A percentile compares a stretch with the other conserved stretches of the same genome.
These are phyloP conservation scores for Therioaphis trifolii DNA, from an alignment of 2,888 invertebrate genomes.

Conservation along the genomic window DNA sequence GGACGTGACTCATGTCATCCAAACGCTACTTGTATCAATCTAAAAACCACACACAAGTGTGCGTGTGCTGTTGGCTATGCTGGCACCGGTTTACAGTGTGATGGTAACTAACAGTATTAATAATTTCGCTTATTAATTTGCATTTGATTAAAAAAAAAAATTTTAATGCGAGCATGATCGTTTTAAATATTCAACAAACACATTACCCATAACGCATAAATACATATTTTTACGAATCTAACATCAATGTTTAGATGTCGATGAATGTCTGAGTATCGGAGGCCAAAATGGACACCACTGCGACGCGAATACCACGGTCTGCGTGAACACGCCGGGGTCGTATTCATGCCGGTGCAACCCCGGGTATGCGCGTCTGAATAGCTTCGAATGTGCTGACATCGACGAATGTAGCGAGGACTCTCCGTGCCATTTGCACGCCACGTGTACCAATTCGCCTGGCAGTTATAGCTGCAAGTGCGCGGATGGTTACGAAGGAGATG, in stretches of 20 bases:
- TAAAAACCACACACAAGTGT: slow-evolving; percentile 90
- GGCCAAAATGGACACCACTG: slow-evolving; percentile 86
- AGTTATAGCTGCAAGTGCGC: slow-evolving; percentile 82
- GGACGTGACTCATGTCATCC: slow-evolving; percentile 81
- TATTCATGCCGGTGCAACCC: slow-evolving; percentile 86
- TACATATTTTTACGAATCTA: background rate
- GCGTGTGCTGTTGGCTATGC: slow-evolving; percentile 90
- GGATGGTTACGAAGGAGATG: slow-evolving; percentile 81
- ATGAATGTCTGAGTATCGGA: slow-evolving; percentile 85
- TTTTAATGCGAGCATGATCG: no score
- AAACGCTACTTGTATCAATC: slow-evolving; percentile 91
- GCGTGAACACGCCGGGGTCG: slow-evolving; percentile 84
- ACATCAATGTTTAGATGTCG: slow-evolving; percentile 77
- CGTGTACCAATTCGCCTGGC: slow-evolving; percentile 84
- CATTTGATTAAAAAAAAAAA: no score
- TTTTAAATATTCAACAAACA: no score
- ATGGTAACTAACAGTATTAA: slow-evolving; percentile 72
- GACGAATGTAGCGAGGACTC: slow-evolving; percentile 79
- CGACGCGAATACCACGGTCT: slow-evolving; percentile 80
- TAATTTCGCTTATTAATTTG: slow-evolving; percentile 11
- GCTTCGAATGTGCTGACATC: slow-evolving; percentile 81
- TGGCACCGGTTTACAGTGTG: slow-evolving; percentile 84
- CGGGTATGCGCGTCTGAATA: slow-evolving; percentile 80
- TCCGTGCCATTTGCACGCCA: slow-evolving; percentile 78
- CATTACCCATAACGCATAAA: no score